Percentiles rank a stretch among this genome's conserved stretches.
phyloP scores from a whole-genome alignment of 2,113 vertebrate species.

The Podarcis muralis region DNA sequence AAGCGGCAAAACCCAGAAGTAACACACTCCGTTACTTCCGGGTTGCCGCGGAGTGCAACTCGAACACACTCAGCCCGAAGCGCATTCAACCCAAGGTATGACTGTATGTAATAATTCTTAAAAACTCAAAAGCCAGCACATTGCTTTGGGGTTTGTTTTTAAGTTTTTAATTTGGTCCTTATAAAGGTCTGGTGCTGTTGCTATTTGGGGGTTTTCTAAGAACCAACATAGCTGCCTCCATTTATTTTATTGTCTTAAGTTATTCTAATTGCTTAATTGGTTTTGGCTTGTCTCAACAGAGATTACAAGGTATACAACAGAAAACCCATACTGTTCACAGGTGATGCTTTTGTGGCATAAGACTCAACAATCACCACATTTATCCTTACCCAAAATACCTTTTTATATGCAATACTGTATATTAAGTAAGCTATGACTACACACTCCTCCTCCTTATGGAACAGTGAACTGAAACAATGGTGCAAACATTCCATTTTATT shows the following conservation, averaged over 20 bases:
- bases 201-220: not conserved
- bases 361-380: conserved; percentile 25
- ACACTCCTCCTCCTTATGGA: conserved; percentile 23
- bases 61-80: too few relatives aligned
- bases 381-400: conserved; percentile 37
- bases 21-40: too few relatives aligned
- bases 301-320: not conserved
- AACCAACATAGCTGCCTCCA: not conserved
- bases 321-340: rapidly evolving
- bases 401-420: conserved; percentile 48
- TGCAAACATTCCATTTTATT: conserved; percentile 35
- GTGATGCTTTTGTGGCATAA: not conserved
- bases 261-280: conserved; percentile 18
- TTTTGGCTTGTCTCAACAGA: not conserved
- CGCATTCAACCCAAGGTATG: too few relatives aligned
- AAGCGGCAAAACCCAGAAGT: too few relatives aligned
- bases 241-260: not conserved
- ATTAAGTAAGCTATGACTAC: conserved; percentile 37
- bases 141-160: not conserved
- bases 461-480: conserved; percentile 5
- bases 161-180: not conserved
- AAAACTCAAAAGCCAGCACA: not conserved
- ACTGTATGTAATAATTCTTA: not conserved
- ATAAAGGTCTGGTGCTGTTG: not conserved
- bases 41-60: too few relatives aligned